Conservation (phyloP, 2,888 invertebrate species). For the Artemia sp. region DNA sequence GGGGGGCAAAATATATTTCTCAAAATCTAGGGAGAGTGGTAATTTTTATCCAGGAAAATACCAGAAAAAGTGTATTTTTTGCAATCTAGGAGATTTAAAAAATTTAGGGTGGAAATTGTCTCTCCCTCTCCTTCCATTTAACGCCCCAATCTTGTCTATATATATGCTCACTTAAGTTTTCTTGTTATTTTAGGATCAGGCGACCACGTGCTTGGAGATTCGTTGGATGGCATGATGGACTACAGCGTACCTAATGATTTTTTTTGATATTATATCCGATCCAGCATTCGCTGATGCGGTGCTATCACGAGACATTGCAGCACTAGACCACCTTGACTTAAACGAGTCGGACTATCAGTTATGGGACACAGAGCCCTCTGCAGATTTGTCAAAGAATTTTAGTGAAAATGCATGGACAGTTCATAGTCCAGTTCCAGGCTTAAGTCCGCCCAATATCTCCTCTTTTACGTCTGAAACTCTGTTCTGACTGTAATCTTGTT, state of each 20-base stretch:
- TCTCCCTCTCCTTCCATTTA: too few species aligned
- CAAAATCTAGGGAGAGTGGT: too few species aligned
- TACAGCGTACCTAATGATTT: constrained; percentile 4
- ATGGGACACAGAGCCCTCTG: constrained; percentile 50
- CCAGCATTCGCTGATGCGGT: constrained; percentile 4
- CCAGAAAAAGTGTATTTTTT: too few species aligned
- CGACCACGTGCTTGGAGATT: neutral
- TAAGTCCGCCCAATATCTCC: neutral
- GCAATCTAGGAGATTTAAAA: too few species aligned
- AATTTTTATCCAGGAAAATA: too few species aligned
- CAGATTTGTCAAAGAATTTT: neutral
- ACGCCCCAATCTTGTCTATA: too few species aligned
- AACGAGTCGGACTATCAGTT: constrained; percentile 58
- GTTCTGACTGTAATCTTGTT: too few species aligned
- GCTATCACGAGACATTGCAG: constrained; percentile 1
- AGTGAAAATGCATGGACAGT: neutral
- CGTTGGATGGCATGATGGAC: neutral
- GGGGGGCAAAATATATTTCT: too few species aligned
- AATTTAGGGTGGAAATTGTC: too few species aligned
- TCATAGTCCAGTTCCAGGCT: constrained; percentile 9
- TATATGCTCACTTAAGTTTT: too few species aligned
- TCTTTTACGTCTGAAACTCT: neutral
- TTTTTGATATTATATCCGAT: constrained; percentile 6
- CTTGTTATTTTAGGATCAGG: neutral
- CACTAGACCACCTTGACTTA: constrained; percentile 49